Percentiles rank a stretch among this genome's conserved stretches.
Evolutionary conservation across 2,888 invertebrate genomes (phyloP).

Genomic region (Parnassius glacialis): DNA sequence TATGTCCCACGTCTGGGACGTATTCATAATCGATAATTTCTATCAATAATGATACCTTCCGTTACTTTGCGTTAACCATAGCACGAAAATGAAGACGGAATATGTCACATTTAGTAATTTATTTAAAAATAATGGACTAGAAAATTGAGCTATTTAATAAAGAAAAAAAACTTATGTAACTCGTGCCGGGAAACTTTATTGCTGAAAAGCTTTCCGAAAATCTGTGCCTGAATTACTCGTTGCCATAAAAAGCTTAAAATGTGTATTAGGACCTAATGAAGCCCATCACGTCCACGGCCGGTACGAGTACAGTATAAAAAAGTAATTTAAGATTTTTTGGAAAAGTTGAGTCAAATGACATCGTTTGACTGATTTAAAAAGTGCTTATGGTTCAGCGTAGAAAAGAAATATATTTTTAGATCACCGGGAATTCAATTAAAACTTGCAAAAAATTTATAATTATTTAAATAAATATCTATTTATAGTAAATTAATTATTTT

Average conservation of each 20-base stretch:
- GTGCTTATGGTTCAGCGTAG: background rate
- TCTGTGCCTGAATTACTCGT: slow-evolving; percentile 15
- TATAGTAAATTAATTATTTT: too few species aligned
- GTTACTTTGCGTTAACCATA: too few species aligned
- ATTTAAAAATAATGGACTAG: background rate
- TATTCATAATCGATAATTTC: too few species aligned
- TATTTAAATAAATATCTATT: too few species aligned
- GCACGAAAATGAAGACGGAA: too few species aligned
- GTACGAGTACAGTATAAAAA: slow-evolving; percentile 13
- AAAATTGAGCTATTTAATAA: background rate
- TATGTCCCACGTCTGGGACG: too few species aligned
- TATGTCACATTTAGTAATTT: too few species aligned
- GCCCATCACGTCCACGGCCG: slow-evolving; percentile 14
- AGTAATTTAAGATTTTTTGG: slow-evolving; percentile 10
- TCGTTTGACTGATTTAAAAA: background rate
- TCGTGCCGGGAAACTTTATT: background rate
- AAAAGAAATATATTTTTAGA: too few species aligned
- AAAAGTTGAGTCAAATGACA: background rate
- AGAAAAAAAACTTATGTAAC: background rate
- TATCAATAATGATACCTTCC: too few species aligned
- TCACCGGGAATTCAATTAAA: too few species aligned
- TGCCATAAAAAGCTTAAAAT: slow-evolving; percentile 20
- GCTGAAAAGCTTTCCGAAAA: slow-evolving; percentile 15
- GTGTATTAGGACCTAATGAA: slow-evolving; percentile 21
- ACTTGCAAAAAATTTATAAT: too few species aligned